Evolutionary conservation across 1,140 invertebrate species (phyloP), one percentile per base, ranked within the genome.

Genomic region (Telenomus remus): DNA sequence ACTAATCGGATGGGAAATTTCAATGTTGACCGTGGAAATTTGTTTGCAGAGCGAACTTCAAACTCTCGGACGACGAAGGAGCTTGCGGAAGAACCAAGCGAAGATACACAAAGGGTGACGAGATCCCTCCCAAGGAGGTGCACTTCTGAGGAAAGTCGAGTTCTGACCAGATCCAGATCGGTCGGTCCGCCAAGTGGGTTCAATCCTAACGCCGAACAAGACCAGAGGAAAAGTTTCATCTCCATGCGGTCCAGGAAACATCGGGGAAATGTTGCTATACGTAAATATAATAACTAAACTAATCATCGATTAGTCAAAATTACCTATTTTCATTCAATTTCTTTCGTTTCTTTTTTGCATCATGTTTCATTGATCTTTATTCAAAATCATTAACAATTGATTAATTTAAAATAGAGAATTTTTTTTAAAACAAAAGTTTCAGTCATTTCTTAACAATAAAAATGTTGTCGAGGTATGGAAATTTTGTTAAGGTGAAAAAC

Each of bases 41-140:
- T 54, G 6, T 27, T 35, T 15, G 0, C 15, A 71, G 68, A 57
- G 13, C 34, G 42, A 53, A 42, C 69, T 59, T 37, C 59, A 33
- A 72, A 72, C 33, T 54, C 54, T 42, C 27, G 12, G 8, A 16
- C 13, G 12, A 53, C 11, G 4, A 74, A 74, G 35, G 57, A 68
- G 35, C 43, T 50, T 48, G 42, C 35, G 12, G 57, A 63, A 50
- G 70, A 78, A 64, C 46, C 49, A 46, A 60, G 65, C 33, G 76
- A 78, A 27, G 64, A 39, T 15, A 37, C 69, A 55, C 35, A 61
- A 27, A 50, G 34, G 39, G 47, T 70, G 47, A 35, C 71, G 46
- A 51, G 80, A 55, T 64, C 80, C 13, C 71, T 81, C 43, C 82
- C 81, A 34, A 75, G 82, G 59, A 79, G 84, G 78, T 83, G 80